These are phyloP conservation scores for Felis chaus DNA, from an alignment of 2,113 vertebrate genomes.

Conservation along the genomic window DNA sequence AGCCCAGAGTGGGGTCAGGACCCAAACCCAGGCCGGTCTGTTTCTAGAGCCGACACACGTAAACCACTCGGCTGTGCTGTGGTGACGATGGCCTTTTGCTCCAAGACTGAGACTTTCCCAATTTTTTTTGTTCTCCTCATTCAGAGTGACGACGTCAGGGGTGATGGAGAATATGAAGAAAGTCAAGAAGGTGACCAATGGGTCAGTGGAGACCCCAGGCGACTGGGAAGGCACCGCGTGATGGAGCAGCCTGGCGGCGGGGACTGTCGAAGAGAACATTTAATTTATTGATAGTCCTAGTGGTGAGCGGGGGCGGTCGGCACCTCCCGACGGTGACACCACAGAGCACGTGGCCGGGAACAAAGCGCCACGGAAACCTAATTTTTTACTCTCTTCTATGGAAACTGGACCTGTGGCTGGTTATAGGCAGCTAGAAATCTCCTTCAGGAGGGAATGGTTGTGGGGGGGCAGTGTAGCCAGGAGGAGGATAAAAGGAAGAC, in stretches of 20 bases:
- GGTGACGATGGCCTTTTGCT: accelerated
- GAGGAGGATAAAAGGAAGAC: slow-evolving; percentile 59
- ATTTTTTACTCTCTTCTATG: slow-evolving; percentile 52
- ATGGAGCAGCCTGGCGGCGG: slow-evolving; percentile 10
- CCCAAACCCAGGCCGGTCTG: background rate
- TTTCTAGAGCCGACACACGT: accelerated
- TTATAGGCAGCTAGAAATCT: slow-evolving; percentile 59
- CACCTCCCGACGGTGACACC: slow-evolving; percentile 68
- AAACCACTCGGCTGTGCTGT: accelerated
- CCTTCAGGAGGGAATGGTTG: slow-evolving; percentile 7
- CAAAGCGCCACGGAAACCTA: slow-evolving; percentile 61
- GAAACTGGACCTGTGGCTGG: slow-evolving; percentile 66
- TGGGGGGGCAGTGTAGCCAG: background rate
- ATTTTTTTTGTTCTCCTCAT: background rate
- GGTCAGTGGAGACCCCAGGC: slow-evolving; percentile 79
- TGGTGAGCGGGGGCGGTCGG: slow-evolving; percentile 67
- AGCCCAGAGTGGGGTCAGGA: accelerated
- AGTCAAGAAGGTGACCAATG: slow-evolving; percentile 87
- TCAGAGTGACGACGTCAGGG: slow-evolving; percentile 86
- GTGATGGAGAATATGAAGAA: slow-evolving; percentile 88
- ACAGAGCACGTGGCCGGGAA: slow-evolving; percentile 52
- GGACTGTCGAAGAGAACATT: slow-evolving; percentile 64
- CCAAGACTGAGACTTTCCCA: background rate
- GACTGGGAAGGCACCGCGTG: slow-evolving; percentile 82
- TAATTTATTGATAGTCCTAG: slow-evolving; percentile 75